A percentile compares a stretch with the other conserved stretches of the same genome.
Conservation (phyloP, 1,140 invertebrate species). For the Hycleus phaleratus region DNA sequence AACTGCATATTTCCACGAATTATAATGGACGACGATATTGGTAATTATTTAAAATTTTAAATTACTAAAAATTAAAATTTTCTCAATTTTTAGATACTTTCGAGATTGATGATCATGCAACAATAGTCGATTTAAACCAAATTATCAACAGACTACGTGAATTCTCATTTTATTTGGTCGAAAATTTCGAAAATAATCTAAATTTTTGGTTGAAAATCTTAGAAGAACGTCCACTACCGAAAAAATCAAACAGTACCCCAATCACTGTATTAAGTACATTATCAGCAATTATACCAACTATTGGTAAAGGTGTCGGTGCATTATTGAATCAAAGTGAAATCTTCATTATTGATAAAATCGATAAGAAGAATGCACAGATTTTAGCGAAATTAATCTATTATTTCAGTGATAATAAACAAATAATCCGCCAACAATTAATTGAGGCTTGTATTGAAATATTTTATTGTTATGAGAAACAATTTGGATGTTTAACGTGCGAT, state of each 20-base stretch:
- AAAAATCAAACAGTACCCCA: constrained; percentile 4
- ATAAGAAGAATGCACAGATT: constrained; percentile 7
- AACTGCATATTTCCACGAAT: no score
- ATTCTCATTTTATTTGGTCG: no score
- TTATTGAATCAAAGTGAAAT: constrained; percentile 1
- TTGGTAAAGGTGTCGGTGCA: constrained; percentile 1
- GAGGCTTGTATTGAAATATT: constrained; percentile 11
- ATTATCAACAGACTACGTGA: no score
- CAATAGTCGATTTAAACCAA: no score
- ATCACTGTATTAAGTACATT: constrained; percentile 1
- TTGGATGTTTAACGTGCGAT: constrained; percentile 11
- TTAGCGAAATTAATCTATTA: constrained; percentile 16
- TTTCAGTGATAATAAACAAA: constrained; percentile 12
- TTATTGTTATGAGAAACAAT: constrained; percentile 14
- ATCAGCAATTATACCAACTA: not conserved
- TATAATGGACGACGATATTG: no score
- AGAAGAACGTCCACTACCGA: not conserved
- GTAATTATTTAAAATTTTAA: no score
- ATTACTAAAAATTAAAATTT: no score
- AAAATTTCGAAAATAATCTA: no score
- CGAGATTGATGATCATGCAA: no score
- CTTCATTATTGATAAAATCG: constrained; percentile 7
- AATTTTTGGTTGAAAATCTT: no score
- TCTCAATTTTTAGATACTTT: no score
- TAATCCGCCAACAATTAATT: constrained; percentile 1